Base-by-base conservation (phyloP, 1,140 invertebrate species). In the Pygmarrhopalites habei region DNA sequence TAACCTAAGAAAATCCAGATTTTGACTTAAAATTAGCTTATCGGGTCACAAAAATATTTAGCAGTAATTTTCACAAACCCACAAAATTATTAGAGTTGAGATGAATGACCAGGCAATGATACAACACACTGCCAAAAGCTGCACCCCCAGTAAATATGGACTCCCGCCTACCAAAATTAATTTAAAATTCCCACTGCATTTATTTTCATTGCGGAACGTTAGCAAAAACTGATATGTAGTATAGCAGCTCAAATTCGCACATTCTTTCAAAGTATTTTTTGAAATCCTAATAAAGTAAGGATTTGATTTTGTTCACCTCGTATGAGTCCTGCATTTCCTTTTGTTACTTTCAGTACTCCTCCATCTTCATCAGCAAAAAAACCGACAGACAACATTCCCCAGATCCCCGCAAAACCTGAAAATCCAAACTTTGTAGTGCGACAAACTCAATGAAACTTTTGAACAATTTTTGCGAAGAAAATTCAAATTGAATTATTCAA, bases 341-440 rank as follows among this genome's bases (percentile, higher is more conserved):
- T 82, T 0, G 89, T 92, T 0, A 90, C 86, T 21, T 83, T 78
- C 69, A 92, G 78, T 0, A 89, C 85, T 47, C 81, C 74, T 44
- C 29, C 4, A 15, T 92, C 91, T 75, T 89, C 82, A 62, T 92
- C 85, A 19, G 89, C 89, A 74, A 95, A 94, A 0, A 95, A 77
- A 0, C 91, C 91, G 2, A 95, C 90, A 0, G 90, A 86, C 15
- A 95, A 68, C 39, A 95, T 84, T 14, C 90, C 88, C 87, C 82
- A 79, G 64, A 82, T 72, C 7, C 80, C 80, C 60, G 74, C 77
- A 23, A 75, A 72, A 15, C 79, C 80, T 81, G n/a, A n/a, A n/a
- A n/a, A n/a, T n/a, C n/a, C n/a, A n/a, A n/a, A n/a, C n/a, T n/a
- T n/a, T n/a, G n/a, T n/a, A n/a, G n/a, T n/a, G n/a, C n/a, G n/a